Base-by-base conservation (phyloP, 2,113 vertebrate genomes). In the Podilymbus podiceps region DNA sequence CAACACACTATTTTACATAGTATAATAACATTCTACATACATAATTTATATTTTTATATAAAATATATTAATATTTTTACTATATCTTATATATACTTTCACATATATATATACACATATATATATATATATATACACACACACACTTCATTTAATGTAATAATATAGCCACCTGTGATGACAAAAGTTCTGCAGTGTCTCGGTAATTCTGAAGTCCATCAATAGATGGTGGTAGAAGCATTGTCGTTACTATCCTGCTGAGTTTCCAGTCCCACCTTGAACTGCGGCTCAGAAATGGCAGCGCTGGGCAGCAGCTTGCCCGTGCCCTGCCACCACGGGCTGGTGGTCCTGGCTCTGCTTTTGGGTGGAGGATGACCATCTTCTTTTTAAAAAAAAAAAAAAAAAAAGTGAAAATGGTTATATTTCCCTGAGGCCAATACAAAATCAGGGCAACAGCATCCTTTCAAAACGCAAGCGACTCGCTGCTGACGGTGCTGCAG, bases 171-270 rank as follows among this genome's bases (percentile, higher is more conserved):
- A 19, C 23, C 47, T 5, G 0, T 18, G 56, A 21, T 30, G 47
- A 38, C 4, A 19, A 5, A 24, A 35, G 12, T 55, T 47, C 17
- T 22, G 44, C 33, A 19, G 67, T 3, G 1, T 11, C 69, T 31
- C 8, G 12, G 92, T 38, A 78, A 11, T 96, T 91, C 85, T 24
- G 33, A 22, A 79, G 38, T 38, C 15, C 27, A 83, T 53, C 98
- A 64, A 14, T 8, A 98, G 98, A 14, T 93, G 98, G 98, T 96
- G 96, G 92, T 84, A 90, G 81, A 86, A 66, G 38, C 79, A 27
- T 10, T 3, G 7, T 24, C 30, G 1, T 66, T 5, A 9, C 16
- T 2, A 0, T 6, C 44, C 20, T 3, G 1, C 50, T 3, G 46
- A 7, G 46, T 24, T 84, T 14, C 52, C 40, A 17, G 35, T 38